Evolutionary conservation across 2,888 invertebrate genomes (phyloP).

Genomic region (Lycophotia porphyrea): DNA sequence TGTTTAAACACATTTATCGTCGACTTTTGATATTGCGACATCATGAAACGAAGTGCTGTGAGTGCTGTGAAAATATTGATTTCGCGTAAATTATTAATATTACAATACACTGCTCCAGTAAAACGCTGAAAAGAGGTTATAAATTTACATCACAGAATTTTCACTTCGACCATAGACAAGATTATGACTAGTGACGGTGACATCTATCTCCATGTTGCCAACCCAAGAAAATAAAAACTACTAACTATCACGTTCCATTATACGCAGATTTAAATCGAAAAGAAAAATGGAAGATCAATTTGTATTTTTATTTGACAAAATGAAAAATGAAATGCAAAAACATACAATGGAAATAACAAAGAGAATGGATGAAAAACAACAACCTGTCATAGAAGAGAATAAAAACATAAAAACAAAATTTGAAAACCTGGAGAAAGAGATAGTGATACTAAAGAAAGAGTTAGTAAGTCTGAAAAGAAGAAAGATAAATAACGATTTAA

Average conservation of each 20-base stretch:
- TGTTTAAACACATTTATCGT: neutral
- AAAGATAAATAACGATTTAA: neutral
- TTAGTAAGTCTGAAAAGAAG: neutral
- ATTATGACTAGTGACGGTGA: neutral
- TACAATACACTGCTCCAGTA: neutral
- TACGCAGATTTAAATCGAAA: neutral
- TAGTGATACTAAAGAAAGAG: neutral
- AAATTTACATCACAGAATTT: neutral
- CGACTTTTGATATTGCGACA: neutral
- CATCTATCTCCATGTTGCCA: neutral
- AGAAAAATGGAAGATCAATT: neutral
- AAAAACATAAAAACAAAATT: neutral
- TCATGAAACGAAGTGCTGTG: neutral
- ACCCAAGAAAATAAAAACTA: neutral
- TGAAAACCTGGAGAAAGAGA: neutral
- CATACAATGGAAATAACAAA: neutral
- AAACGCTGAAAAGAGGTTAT: neutral
- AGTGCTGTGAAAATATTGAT: neutral
- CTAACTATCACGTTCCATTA: neutral
- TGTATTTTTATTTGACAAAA: neutral
- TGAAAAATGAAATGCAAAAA: neutral
- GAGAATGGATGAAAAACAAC: neutral
- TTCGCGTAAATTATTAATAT: neutral
- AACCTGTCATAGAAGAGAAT: neutral
- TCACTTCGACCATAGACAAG: neutral